Percentiles rank a stretch among this genome's conserved stretches.
These are phyloP conservation scores for Heterodera filipjevi DNA, from an alignment of 2,888 invertebrate genomes.

Conservation along the genomic window DNA sequence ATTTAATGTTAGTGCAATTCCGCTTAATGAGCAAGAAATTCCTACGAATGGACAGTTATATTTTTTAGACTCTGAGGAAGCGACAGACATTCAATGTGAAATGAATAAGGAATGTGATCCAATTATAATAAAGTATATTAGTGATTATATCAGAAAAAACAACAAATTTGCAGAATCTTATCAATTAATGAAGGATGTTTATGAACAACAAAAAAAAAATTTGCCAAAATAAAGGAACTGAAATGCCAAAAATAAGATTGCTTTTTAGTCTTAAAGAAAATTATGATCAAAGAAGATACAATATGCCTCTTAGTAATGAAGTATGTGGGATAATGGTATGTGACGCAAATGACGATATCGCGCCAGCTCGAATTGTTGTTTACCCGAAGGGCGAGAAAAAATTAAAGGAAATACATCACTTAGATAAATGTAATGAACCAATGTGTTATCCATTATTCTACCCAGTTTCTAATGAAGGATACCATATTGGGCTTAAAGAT, in stretches of 20 bases:
- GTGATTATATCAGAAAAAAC: conserved; percentile 15
- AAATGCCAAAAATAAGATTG: background rate
- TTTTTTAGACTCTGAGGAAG: background rate
- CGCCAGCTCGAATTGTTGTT: conserved; percentile 32
- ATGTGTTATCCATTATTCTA: conserved; percentile 3
- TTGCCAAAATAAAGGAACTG: background rate
- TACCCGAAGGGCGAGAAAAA: conserved; percentile 32
- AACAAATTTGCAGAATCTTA: conserved; percentile 25
- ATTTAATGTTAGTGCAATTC: conserved; percentile 11
- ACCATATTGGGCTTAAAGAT: too few relatives aligned
- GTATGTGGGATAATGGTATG: conserved; percentile 35
- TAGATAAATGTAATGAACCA: conserved; percentile 12
- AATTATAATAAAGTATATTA: conserved; percentile 8
- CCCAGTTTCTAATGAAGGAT: background rate
- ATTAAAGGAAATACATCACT: conserved; percentile 4
- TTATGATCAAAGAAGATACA: conserved; percentile 33
- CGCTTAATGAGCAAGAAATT: background rate
- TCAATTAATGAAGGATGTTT: conserved; percentile 21
- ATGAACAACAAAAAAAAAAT: background rate
- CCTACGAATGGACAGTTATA: background rate
- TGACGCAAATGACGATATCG: conserved; percentile 28
- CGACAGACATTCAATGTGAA: background rate
- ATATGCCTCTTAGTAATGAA: conserved; percentile 35
- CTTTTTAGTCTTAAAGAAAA: conserved; percentile 9
- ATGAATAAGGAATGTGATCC: background rate